Base-by-base conservation (phyloP, 2,888 invertebrate species). In the Dasysyrphus albostriatus region DNA sequence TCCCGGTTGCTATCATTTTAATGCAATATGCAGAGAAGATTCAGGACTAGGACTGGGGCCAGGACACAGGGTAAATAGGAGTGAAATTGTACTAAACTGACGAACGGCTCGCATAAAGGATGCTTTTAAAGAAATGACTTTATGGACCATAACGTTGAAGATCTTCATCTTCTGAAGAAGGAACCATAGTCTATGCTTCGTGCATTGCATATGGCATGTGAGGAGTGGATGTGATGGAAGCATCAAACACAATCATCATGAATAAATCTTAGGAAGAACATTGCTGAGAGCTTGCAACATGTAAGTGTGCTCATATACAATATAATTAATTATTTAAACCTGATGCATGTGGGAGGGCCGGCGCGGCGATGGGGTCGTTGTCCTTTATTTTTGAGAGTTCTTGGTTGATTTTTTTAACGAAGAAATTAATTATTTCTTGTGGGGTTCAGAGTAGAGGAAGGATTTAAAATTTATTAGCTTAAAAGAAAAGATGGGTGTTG, bases 51-150 rank as follows among this genome's bases (percentile, higher is more conserved):
- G 24, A 24, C 24, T 24, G 3, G 24, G 24, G 3, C 37, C n/a
- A 39, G 37, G 29, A 58, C 32, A n/a, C 29, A 65, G 51, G 42
- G 49, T 70, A 69, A 81, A 81, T 73, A 16, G 67, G 29, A 67
- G 47, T 39, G 42, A 63, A 82, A 78, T 74, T 82, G 73, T 82
- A 74, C 82, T 77, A 70, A 83, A 78, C 63, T 54, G 58, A 87
- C 61, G 78, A 70, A 73, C 56, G 16, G 72, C 69, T 76, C 29
- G 63, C 69, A 54, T 47, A 81, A 59, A 47, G 70, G 70, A 75
- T 74, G 87, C 83, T 87, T 82, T 87, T 72, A 78, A 65, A 78
- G 56, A 77, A 83, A 87, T 83, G 58, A 87, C 81, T 77, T 49
- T 56, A 75, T 70, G 72, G 75, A 44, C 56, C 49, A 67, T 65